Base-by-base conservation (phyloP, 2,888 invertebrate species). In the Aleiodes alternator region DNA sequence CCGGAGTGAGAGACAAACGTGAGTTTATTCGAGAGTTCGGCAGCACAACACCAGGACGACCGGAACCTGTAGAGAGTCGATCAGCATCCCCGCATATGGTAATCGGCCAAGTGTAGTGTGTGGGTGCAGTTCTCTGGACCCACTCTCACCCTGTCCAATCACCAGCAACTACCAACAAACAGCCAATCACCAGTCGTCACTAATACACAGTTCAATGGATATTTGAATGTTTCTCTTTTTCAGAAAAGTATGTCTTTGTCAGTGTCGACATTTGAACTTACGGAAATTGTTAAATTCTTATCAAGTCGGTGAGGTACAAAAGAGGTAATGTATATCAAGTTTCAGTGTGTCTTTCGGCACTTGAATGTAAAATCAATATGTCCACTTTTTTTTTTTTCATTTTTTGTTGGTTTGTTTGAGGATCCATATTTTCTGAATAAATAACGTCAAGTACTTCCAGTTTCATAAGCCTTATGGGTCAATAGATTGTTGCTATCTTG, bases 81-180 rank as follows among this genome's bases (percentile, higher is more conserved):
- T 85, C 84, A 82, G 81, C 80, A 85, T 85, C 83, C 85, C 87
- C 87, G 84, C 87, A 87, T 88, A 88, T 88, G 88, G 88, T 85
- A 87, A 88, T 87, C 84, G 83, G 80, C 80, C 80, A 68, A 23
- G 82, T 82, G 82, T 76, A 79, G 78, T 83, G 86, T 84, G 87
- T 87, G 86, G 87, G 87, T 87, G 87, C 82, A 81, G 80, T 83
- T 80, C 82, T 78, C 79, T 80, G 81, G 79, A 82, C 77, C 82
- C 79, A 69, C 71, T n/a, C 56, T 64, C 57, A 73, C 64, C 79
- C 76, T 78, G 71, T 73, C 78, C 69, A 75, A 73, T 75, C 77
- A 69, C 73, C 71, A 75, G 53, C 51, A 56, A 55, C 59, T 61
- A 75, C 70, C 71, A 61, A 72, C 29, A 59, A 73, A 75, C 80